Conservation (phyloP, 2,888 invertebrate genomes). For the Lissocephala sabroskyi region DNA sequence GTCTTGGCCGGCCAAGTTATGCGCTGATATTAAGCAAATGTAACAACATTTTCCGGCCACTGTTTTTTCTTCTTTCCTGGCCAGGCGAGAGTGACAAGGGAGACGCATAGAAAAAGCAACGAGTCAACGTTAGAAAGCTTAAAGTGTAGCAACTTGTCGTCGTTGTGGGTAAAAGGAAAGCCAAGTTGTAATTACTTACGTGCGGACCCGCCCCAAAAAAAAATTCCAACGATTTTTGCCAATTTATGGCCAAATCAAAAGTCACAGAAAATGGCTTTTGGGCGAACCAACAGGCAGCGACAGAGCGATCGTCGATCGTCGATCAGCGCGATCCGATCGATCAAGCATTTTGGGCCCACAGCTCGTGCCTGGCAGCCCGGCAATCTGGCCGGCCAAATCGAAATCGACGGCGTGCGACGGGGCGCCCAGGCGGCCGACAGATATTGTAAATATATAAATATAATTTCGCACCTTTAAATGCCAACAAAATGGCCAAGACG, state of each 20-base stretch:
- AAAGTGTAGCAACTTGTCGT: slow-evolving; percentile 3
- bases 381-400: background rate
- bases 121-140: background rate
- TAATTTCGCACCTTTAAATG: slow-evolving; percentile 14
- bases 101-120: too few relatives aligned
- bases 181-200: slow-evolving; percentile 4
- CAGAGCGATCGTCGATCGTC: too few relatives aligned
- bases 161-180: background rate
- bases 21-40: too few relatives aligned
- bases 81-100: too few relatives aligned
- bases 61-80: too few relatives aligned
- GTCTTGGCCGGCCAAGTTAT: too few relatives aligned
- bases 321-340: slow-evolving; percentile 2
- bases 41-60: too few relatives aligned
- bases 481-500: background rate
- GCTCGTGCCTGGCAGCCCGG: slow-evolving; percentile 1
- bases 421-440: background rate
- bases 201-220: slow-evolving; percentile 6
- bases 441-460: slow-evolving; percentile 4
- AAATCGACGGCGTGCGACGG: background rate
- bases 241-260: slow-evolving; percentile 5
- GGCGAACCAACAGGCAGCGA: too few relatives aligned
- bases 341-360: background rate
- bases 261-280: too few relatives aligned
- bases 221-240: slow-evolving; percentile 10